Base-by-base conservation (phyloP, 1,140 invertebrate genomes). In the Aphidius ervi region DNA sequence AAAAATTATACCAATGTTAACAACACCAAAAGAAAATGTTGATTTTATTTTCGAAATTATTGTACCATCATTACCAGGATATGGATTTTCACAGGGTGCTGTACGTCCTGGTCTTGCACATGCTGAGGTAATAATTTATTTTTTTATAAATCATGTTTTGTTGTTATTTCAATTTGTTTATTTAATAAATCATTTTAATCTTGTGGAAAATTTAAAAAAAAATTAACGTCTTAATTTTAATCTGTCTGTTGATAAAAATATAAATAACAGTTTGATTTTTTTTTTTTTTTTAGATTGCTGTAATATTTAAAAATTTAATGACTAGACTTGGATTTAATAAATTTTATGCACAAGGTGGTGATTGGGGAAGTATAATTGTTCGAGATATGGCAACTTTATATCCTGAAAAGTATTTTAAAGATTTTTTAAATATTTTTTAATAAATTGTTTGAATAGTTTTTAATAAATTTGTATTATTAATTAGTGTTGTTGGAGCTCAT, bases 291-390 rank as follows among this genome's bases (percentile, higher is more conserved):
- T 37, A 92, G 75, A 83, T 89, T 1, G 85, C 85, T 0, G 81
- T 90, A 2, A 79, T 96, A 16, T 85, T 96, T 68, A 85, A 87
- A 43, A 93, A 90, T 71, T 77, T 97, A 9, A 96, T 97, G 94
- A 68, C 81, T 3, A 82, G 90, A 50, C 78, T 97, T 1, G 90
- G 91, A 0, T 84, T 85, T 70, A 69, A 88, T 1, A 86, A 87
- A 69, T 97, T 87, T 73, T 88, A 92, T 58, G 75, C 89, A 0
- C 94, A 96, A 75, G 93, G 93, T 5, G 93, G 93, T 9, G 94
- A 97, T 70, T 91, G 89, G 90, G 91, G 92, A 1, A 70, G 85
- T 1, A 6, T 83, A 0, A 85, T 93, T 48, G 83, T 78, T 0
- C 63, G 77, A 0, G 67, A 75, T 56, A 77, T 95, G 72, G 86